phyloP scores from a whole-genome alignment of 1,140 invertebrate species.

The Drosophila willistoni region DNA sequence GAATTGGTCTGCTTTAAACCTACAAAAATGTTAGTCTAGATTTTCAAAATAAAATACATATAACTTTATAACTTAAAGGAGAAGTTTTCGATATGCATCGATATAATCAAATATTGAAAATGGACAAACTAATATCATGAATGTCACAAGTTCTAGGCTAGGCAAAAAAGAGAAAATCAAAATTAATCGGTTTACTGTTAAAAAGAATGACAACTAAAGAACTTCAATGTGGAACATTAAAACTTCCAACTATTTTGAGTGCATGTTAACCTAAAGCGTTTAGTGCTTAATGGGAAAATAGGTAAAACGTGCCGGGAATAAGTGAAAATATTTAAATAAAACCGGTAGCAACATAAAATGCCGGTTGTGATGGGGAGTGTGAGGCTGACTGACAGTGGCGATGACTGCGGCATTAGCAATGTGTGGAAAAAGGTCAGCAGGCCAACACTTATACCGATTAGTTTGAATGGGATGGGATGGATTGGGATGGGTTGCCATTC shows the following conservation, averaged over 20 bases:
- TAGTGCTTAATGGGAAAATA: constrained; percentile 66
- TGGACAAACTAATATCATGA: background rate
- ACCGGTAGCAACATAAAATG: constrained; percentile 71
- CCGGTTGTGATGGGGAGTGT: constrained; percentile 43
- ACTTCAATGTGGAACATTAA: too few species aligned
- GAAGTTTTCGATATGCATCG: too few species aligned
- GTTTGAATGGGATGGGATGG: constrained; percentile 15
- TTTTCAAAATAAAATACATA: too few species aligned
- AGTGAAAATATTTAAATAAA: constrained; percentile 71
- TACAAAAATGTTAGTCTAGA: background rate
- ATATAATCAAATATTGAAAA: too few species aligned
- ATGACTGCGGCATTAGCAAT: constrained; percentile 50
- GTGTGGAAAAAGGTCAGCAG: constrained; percentile 68
- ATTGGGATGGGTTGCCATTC: constrained; percentile 10
- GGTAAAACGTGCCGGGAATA: constrained; percentile 71
- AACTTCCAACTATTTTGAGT: constrained; percentile 45
- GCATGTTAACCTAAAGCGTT: constrained; percentile 56
- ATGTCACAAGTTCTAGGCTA: constrained; percentile 24
- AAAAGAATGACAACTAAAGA: background rate
- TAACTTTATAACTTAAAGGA: too few species aligned
- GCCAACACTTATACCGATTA: constrained; percentile 44
- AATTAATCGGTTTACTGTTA: background rate
- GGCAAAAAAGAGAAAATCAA: constrained; percentile 62
- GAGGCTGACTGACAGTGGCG: constrained; percentile 36
- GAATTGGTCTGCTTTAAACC: too few species aligned